A percentile compares a stretch with the other conserved stretches of the same genome.
Evolutionary conservation across 1,140 invertebrate genomes (phyloP).

Genomic region (Pogonomyrmex barbatus): DNA sequence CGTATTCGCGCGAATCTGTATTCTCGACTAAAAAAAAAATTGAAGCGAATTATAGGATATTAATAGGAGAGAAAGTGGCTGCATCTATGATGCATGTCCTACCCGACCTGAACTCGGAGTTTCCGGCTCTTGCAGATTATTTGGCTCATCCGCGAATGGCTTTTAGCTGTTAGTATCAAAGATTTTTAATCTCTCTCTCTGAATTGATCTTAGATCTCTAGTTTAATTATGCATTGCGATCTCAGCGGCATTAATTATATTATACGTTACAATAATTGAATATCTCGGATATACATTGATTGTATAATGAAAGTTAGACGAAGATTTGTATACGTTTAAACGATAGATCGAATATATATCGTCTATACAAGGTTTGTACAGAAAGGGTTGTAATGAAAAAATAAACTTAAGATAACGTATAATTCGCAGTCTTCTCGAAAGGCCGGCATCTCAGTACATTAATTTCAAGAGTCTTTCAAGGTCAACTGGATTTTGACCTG

Average conservation of each 20-base stretch:
- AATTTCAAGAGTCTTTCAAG: conserved; percentile 37
- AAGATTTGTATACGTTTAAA: conserved; percentile 36
- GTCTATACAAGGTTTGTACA: conserved; percentile 56
- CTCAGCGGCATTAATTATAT: conserved; percentile 7
- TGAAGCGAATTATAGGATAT: background rate
- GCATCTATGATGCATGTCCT: background rate
- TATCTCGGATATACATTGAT: conserved; percentile 9
- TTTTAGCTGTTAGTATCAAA: conserved; percentile 39
- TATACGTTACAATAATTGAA: background rate
- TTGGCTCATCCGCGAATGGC: conserved; percentile 41
- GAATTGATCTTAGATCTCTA: conserved; percentile 23
- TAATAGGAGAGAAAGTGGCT: conserved; percentile 14
- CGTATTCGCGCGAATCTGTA: background rate
- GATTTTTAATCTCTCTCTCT: conserved; percentile 27
- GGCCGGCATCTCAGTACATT: conserved; percentile 10
- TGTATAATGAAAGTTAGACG: conserved; percentile 13
- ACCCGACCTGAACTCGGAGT: conserved; percentile 48
- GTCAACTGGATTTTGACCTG: conserved; percentile 7
- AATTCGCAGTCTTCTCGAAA: conserved; percentile 20
- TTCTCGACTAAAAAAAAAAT: background rate
- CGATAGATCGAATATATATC: conserved; percentile 20
- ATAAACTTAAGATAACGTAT: background rate
- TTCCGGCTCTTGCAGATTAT: conserved; percentile 37
- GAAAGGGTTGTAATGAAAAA: conserved; percentile 25
- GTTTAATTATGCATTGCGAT: conserved; percentile 17